Conservation (phyloP, 2,113 vertebrate species). For the Halichoerus grypus region DNA sequence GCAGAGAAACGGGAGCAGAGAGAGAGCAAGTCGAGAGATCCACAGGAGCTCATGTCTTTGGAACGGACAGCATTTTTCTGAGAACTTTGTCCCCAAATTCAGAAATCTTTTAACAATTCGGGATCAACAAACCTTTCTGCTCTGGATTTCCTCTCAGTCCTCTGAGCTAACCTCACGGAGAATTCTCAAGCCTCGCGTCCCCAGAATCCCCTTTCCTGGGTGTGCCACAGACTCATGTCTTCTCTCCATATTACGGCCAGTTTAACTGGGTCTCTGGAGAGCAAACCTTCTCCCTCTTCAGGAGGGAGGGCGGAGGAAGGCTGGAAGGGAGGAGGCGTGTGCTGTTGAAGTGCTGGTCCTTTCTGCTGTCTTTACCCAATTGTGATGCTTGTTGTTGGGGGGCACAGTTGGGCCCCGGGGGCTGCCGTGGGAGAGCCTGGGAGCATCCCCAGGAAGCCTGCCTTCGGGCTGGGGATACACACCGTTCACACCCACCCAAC, state of each 20-base stretch:
- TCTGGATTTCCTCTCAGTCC: neutral
- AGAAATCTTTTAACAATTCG: neutral
- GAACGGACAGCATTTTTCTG: neutral
- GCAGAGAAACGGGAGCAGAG: neutral
- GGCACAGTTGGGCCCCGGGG: accelerated
- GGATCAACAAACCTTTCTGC: neutral
- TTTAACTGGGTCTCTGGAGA: neutral
- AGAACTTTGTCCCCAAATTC: neutral
- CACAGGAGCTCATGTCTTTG: neutral
- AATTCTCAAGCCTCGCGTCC: neutral
- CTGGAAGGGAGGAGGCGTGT: accelerated
- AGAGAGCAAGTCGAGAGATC: neutral
- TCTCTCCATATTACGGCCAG: neutral
- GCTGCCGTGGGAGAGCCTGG: neutral
- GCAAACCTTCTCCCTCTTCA: neutral
- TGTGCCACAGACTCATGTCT: neutral
- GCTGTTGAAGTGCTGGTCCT: accelerated
- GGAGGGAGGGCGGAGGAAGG: neutral
- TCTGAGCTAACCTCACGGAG: neutral
- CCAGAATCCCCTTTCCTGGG: neutral
- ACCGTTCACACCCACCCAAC: too few relatives aligned
- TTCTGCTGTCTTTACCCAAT: accelerated
- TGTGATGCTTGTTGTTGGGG: accelerated
- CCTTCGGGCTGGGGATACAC: neutral
- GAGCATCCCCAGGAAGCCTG: neutral